Evolutionary conservation across 2,797 vertebrate genomes (phyloP).

Genomic region (Esox lucius): DNA sequence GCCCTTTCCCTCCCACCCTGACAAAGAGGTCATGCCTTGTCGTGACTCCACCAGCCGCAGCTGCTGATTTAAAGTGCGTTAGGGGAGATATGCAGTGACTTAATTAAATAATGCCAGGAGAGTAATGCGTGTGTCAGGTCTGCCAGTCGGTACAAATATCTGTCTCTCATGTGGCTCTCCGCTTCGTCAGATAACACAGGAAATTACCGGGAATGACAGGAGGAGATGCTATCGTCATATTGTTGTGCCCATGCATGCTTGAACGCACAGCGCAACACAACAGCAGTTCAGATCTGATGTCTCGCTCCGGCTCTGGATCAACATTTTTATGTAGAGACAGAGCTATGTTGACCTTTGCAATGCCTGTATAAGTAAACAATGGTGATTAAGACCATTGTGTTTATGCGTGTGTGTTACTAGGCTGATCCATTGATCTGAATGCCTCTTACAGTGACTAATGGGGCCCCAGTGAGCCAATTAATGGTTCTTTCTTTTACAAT

Average conservation of each 20-base stretch:
- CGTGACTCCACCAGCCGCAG: not conserved
- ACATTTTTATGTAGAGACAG: too few relatives aligned
- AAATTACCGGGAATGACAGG: slow-evolving; percentile 1
- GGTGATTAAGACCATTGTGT: not conserved
- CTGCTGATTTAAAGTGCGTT: slow-evolving; percentile 25
- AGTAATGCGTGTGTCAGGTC: slow-evolving; percentile 38
- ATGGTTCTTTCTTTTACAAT: slow-evolving; percentile 17
- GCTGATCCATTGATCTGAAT: slow-evolving; percentile 17
- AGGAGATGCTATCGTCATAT: too few relatives aligned
- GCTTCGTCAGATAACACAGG: not conserved
- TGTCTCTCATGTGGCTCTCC: not conserved
- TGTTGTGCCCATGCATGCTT: not conserved
- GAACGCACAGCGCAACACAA: not conserved
- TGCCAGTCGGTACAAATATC: slow-evolving; percentile 31
- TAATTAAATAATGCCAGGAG: slow-evolving; percentile 51
- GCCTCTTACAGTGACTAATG: slow-evolving; percentile 27
- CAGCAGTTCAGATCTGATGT: too few relatives aligned
- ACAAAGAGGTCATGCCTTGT: slow-evolving; percentile 20
- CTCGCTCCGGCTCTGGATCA: too few relatives aligned
- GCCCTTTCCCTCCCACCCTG: not conserved
- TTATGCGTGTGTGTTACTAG: slow-evolving; percentile 4
- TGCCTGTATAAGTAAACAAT: too few relatives aligned
- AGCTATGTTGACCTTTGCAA: too few relatives aligned
- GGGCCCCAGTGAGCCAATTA: slow-evolving; percentile 18
- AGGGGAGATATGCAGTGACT: slow-evolving; percentile 34